Base-by-base conservation (phyloP, 2,113 vertebrate species). In the Dinomys branickii region DNA sequence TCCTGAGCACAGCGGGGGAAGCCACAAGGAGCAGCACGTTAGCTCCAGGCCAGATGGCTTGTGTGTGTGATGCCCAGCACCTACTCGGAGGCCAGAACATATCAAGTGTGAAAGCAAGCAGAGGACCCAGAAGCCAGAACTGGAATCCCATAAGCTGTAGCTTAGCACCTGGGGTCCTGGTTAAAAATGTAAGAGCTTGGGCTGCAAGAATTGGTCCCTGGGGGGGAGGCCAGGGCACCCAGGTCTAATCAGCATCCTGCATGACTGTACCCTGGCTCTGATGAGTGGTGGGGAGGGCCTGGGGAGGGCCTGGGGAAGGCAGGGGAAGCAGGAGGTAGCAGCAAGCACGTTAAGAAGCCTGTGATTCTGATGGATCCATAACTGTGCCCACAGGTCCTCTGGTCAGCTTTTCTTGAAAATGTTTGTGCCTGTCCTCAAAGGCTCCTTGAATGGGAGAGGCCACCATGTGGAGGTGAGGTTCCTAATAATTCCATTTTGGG, bases 231-330 rank as follows among this genome's bases (percentile, higher is more conserved):
- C 19, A 7, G 59, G 78, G 58, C 41, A 35, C 52, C 63, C 3
- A 1, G 0, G 0, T 35, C 50, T 38, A 52, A 63, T 3, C 17
- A 77, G 82, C 38, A 47, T 28, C 88, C 85, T 7, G 41, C 6
- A 2, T 33, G 83, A 82, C n/a, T 8, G 14, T 24, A 69, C 2
- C 12, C 38, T 35, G 5, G n/a, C 47, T 85, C 41, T 91, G 35
- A 50, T 5, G 12, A 59, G 58, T 0, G 11, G 13, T 4, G 56
- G 52, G 0, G 13, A 35, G 24, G 65, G 44, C 0, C 16, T 6
- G 12, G 0, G 0, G n/a, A n/a, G n/a, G n/a, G n/a, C n/a, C n/a
- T n/a, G n/a, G n/a, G 38, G 30, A 11, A 26, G 38, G 65, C 7
- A 28, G 54, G 16, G 5, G 17, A 38, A 19, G 44, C 38, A 33